Conservation (phyloP, 1,140 invertebrate species). For the Sitobion miscanthi region DNA sequence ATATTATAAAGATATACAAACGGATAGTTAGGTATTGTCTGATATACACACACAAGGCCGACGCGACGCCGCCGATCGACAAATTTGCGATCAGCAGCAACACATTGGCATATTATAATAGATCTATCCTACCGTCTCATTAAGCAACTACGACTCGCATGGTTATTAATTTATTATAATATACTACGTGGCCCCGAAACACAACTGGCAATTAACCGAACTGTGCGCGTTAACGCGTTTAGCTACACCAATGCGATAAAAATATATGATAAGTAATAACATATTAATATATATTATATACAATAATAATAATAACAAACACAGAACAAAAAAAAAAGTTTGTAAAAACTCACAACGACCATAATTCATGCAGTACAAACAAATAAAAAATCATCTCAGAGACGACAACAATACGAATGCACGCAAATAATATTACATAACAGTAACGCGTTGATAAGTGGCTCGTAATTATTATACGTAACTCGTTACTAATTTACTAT, state of each 20-base stretch:
- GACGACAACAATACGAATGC: not conserved
- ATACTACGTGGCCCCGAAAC: not conserved
- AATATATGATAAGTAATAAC: not conserved
- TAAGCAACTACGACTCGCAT: not conserved
- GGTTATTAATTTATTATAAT: conserved; percentile 11
- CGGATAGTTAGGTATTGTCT: not conserved
- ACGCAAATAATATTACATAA: not conserved
- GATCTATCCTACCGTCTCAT: not conserved
- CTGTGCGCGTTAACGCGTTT: not conserved
- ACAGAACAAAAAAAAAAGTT: not conserved
- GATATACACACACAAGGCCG: not conserved
- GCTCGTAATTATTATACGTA: not conserved
- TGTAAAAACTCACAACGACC: not conserved
- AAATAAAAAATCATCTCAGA: not conserved
- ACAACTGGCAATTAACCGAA: conserved; percentile 24
- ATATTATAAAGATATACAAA: not conserved
- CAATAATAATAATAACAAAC: not conserved
- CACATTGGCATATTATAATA: not conserved
- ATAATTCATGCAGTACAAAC: conserved; percentile 1
- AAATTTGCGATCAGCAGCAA: not conserved
- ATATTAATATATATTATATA: not conserved
- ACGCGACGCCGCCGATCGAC: not conserved
- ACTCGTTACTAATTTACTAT: too few relatives aligned
- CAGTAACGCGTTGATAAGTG: not conserved
- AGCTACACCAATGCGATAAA: not conserved